Conservation (phyloP, 64 coral and sea anemone species). For the Porites lutea region DNA sequence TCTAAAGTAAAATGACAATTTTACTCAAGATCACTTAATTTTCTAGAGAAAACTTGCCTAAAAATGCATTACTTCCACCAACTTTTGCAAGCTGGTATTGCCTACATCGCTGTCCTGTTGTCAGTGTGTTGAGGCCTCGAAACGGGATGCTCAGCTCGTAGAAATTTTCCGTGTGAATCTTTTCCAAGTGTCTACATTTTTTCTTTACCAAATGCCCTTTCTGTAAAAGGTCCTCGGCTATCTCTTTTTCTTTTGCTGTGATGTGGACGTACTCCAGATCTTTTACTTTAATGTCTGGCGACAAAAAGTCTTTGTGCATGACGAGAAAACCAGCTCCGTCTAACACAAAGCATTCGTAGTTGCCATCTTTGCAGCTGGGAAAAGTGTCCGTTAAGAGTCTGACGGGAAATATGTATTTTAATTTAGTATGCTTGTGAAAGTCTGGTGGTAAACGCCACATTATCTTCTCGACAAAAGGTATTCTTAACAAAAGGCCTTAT, state of each 20-base stretch:
- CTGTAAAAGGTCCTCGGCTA: slow-evolving; percentile 26
- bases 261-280: slow-evolving; percentile 42
- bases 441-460: too few relatives aligned
- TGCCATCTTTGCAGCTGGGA: neutral
- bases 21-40: too few relatives aligned
- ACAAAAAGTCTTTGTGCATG: slow-evolving; percentile 38
- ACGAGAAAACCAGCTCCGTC: slow-evolving; percentile 16
- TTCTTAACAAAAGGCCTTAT: too few relatives aligned
- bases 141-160: slow-evolving; percentile 9
- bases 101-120: neutral
- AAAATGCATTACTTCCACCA: neutral
- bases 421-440: too few relatives aligned
- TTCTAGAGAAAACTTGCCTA: neutral
- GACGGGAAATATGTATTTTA: neutral
- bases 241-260: slow-evolving; percentile 15
- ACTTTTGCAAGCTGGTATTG: neutral
- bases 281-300: neutral
- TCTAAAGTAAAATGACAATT: too few relatives aligned
- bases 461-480: too few relatives aligned
- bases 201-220: slow-evolving; percentile 16
- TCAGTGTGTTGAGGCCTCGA: neutral
- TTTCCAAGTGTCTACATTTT: slow-evolving; percentile 6
- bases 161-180: neutral
- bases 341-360: slow-evolving; percentile 26
- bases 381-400: slow-evolving; percentile 32